Conservation (phyloP, 2,797 vertebrate species). For the Prionace glauca region DNA sequence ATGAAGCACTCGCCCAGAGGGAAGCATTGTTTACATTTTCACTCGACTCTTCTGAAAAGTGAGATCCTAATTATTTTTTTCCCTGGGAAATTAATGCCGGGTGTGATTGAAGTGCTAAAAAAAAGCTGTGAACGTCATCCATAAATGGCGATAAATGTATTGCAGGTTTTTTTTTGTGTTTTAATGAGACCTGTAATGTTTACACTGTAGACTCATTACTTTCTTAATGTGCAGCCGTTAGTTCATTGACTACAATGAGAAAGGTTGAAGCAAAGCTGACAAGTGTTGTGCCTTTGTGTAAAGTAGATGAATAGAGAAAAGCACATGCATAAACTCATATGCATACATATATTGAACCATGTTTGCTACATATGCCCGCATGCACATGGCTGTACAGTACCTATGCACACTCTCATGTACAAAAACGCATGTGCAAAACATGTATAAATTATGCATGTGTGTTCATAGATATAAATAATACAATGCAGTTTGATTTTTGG, state of each 20-base stretch:
- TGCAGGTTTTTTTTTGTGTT: constrained; percentile 29
- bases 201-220: constrained; percentile 30
- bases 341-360: background rate
- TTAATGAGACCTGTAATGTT: constrained; percentile 37
- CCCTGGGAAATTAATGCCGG: constrained; percentile 99
- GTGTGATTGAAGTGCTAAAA: constrained; percentile 76
- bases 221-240: constrained; percentile 32
- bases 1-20: constrained; percentile 99
- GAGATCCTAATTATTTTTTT: constrained; percentile 99
- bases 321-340: background rate
- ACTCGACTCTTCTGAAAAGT: constrained; percentile 96
- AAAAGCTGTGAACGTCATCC: constrained; percentile 52
- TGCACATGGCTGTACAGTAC: background rate
- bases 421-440: background rate
- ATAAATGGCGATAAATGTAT: constrained; percentile 53
- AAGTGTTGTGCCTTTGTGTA: constrained; percentile 13
- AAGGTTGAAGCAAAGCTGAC: constrained; percentile 27
- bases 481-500: background rate
- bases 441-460: background rate
- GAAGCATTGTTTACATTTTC: constrained; percentile 99
- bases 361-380: background rate
- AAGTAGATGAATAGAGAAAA: constrained; percentile 1
- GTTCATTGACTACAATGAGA: constrained; percentile 33
- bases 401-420: background rate
- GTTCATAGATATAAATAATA: background rate